Evolutionary conservation across 2,797 vertebrate species (phyloP).

Genomic region (Petrocephalus sullivani): DNA sequence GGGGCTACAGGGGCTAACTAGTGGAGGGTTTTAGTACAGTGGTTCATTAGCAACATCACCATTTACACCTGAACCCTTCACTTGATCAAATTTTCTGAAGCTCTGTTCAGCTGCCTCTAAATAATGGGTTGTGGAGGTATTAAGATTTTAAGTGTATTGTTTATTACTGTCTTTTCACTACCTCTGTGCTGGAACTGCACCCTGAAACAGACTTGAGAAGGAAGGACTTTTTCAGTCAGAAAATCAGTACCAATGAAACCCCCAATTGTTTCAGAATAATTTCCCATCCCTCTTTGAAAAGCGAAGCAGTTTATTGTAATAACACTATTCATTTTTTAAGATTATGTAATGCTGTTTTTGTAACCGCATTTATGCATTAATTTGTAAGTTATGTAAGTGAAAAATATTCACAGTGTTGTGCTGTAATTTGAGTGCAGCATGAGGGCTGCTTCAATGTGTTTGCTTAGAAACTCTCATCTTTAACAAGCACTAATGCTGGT

Average conservation of each 20-base stretch:
- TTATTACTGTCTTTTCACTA: neutral
- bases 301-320: slow-evolving; percentile 2
- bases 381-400: slow-evolving; percentile 19
- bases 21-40: neutral
- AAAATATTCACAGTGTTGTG: neutral
- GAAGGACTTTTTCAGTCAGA: neutral
- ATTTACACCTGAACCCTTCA: neutral
- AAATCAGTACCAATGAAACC: neutral
- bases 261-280: neutral
- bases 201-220: neutral
- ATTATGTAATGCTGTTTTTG: slow-evolving; percentile 16
- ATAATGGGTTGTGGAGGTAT: neutral
- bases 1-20: too few species aligned
- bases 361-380: neutral
- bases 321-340: neutral
- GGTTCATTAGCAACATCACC: neutral
- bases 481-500: slow-evolving; percentile 1
- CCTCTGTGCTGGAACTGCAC: neutral
- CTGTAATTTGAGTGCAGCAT: neutral
- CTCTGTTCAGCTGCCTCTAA: neutral
- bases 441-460: neutral
- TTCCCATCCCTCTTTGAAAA: neutral
- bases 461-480: neutral
- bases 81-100: neutral
- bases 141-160: neutral